Evolutionary conservation across 2,113 vertebrate genomes (phyloP).

Genomic region (Ploceus nigricollis): DNA sequence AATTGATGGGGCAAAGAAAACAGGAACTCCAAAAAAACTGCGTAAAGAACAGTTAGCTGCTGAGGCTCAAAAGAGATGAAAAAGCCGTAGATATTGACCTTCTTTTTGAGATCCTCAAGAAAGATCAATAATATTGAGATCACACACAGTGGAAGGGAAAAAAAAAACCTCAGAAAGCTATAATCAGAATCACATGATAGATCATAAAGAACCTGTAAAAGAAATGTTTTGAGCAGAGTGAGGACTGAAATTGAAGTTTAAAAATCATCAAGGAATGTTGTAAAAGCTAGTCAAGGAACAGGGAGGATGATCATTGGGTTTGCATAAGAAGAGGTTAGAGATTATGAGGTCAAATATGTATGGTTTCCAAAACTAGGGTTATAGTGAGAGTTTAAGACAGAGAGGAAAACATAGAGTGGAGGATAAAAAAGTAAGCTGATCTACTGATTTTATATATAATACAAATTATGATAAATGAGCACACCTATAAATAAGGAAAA

Average conservation of each 20-base stretch:
- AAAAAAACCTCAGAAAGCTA: not conserved
- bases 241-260: not conserved
- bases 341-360: not conserved
- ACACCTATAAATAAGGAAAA: not conserved
- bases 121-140: conserved; percentile 23
- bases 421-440: not conserved
- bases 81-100: not conserved
- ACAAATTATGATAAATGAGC: not conserved
- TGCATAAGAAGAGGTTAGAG: not conserved
- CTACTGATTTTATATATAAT: not conserved
- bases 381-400: not conserved
- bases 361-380: not conserved
- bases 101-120: not conserved
- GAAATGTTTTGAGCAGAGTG: not conserved
- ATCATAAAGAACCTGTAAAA: not conserved
- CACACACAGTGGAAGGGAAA: not conserved
- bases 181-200: not conserved
- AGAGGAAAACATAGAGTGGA: not conserved
- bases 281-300: not conserved
- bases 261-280: not conserved
- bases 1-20: not conserved
- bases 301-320: not conserved
- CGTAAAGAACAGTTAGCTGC: not conserved
- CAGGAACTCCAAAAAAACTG: not conserved
- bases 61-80: not conserved